phyloP scores from a whole-genome alignment of 2,113 vertebrate genomes.

The Rhinogobius similis region DNA sequence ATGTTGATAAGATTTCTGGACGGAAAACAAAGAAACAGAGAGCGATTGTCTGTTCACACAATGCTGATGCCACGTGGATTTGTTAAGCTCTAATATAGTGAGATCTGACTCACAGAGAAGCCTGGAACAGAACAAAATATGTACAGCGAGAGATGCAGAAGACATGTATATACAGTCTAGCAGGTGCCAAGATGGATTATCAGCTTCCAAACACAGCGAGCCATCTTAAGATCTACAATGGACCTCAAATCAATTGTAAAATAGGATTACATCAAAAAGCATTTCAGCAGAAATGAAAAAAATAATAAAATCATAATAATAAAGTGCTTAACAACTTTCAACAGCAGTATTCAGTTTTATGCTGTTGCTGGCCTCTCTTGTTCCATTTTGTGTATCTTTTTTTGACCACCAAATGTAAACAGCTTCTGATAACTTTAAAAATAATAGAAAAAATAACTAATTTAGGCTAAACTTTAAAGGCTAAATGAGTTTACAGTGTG shows the following conservation, averaged over 20 bases:
- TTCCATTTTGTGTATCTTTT: not conserved
- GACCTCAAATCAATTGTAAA: constrained; percentile 78
- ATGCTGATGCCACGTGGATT: constrained; percentile 62
- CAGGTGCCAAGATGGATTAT: constrained; percentile 76
- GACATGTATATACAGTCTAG: constrained; percentile 77
- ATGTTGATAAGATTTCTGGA: constrained; percentile 48
- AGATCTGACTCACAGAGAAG: constrained; percentile 66
- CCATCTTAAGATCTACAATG: constrained; percentile 76
- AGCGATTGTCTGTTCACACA: constrained; percentile 71
- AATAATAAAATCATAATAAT: no score
- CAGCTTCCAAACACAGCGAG: constrained; percentile 77
- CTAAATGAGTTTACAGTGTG: not conserved
- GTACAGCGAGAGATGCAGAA: constrained; percentile 73
- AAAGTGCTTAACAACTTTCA: constrained; percentile 75
- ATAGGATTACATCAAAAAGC: constrained; percentile 71
- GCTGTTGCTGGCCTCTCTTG: not conserved
- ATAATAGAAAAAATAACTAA: not conserved
- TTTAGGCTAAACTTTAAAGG: not conserved
- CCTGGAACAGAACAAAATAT: constrained; percentile 56
- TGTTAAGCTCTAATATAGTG: constrained; percentile 58
- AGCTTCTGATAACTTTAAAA: not conserved
- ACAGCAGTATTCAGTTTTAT: constrained; percentile 50
- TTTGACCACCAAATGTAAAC: not conserved
- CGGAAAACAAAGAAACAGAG: constrained; percentile 34
- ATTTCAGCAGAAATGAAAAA: constrained; percentile 71